These are phyloP conservation scores for Eledona agricola DNA, from an alignment of 2,888 invertebrate genomes.

Conservation along the genomic window DNA sequence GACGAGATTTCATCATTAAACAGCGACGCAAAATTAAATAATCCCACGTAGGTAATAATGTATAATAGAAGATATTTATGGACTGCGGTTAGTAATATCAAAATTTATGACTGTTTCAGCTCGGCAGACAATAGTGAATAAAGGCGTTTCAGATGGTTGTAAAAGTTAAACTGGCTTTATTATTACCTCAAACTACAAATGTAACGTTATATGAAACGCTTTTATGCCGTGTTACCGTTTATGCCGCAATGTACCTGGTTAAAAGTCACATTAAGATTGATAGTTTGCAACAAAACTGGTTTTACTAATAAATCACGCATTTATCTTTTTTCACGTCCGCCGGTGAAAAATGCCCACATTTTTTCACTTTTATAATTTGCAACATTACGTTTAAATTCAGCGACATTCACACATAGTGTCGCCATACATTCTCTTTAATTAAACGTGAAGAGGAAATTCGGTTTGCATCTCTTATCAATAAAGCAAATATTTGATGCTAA, in stretches of 20 bases:
- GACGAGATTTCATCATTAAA: no score
- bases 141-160: conserved; percentile 15
- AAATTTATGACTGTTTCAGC: conserved; percentile 5
- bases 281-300: no score
- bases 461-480: conserved; percentile 7
- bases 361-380: no score
- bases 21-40: no score
- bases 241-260: no score
- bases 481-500: conserved; percentile 14
- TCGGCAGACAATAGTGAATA: conserved; percentile 11
- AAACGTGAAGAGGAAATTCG: no score
- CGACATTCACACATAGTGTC: no score
- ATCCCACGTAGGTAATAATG: neutral
- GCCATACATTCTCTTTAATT: no score
- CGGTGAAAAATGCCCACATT: no score
- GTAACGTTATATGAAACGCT: conserved; percentile 12
- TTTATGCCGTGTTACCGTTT: conserved; percentile 10
- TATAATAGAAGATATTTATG: conserved; percentile 10
- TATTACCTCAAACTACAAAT: conserved; percentile 18
- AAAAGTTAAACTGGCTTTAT: conserved; percentile 19
- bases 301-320: no score
- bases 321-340: no score
- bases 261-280: conserved; percentile 2
- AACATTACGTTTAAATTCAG: no score
- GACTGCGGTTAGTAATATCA: conserved; percentile 3